These are phyloP conservation scores for Griposia aprilina DNA, from an alignment of 2,888 invertebrate genomes.

Conservation along the genomic window DNA sequence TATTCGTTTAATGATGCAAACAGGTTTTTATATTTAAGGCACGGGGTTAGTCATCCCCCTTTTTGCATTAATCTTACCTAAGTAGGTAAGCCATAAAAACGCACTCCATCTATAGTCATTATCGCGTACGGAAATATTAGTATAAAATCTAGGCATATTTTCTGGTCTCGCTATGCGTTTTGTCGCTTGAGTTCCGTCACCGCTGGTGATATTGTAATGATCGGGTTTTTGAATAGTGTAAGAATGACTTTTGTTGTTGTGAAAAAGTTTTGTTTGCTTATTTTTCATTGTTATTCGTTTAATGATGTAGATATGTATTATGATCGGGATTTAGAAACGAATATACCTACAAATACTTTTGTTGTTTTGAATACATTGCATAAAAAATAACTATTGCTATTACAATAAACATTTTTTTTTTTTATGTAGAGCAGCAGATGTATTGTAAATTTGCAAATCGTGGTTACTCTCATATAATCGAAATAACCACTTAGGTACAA, in stretches of 20 bases:
- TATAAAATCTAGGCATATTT: constrained; percentile 1
- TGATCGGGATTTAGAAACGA: background rate
- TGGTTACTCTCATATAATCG: background rate
- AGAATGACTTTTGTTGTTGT: background rate
- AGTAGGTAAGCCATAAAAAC: too few relatives aligned
- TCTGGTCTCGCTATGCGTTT: constrained; percentile 3
- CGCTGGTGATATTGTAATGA: constrained; percentile 15
- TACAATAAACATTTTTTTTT: background rate
- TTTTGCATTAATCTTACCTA: too few relatives aligned
- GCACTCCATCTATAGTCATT: too few relatives aligned
- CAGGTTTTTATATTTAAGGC: background rate
- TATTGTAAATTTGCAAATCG: background rate
- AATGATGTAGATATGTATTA: background rate
- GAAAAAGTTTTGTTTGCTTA: background rate
- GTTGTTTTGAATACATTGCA: background rate
- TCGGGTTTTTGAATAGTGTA: background rate
- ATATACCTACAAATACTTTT: background rate
- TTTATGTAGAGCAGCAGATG: background rate
- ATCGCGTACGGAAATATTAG: too few relatives aligned
- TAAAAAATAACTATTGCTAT: background rate
- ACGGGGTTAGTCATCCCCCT: too few relatives aligned
- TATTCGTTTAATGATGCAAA: background rate
- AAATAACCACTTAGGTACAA: too few relatives aligned
- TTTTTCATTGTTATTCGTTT: background rate
- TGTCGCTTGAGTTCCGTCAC: constrained; percentile 3